phyloP scores from a whole-genome alignment of 2,888 invertebrate genomes.

The Campoletis raptor region DNA sequence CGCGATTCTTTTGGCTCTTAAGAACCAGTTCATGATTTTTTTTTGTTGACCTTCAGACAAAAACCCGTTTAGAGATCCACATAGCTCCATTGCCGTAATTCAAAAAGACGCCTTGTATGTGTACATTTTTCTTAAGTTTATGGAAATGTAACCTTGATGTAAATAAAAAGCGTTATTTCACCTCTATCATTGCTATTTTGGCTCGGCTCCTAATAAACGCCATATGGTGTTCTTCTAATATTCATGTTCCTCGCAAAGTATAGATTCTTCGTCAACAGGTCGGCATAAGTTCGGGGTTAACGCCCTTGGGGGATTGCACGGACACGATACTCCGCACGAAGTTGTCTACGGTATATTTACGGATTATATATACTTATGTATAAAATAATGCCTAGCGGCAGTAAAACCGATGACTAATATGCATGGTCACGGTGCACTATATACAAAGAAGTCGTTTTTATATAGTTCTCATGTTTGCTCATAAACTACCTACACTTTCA shows the following conservation, averaged over 20 bases:
- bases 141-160: not conserved
- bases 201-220: conserved; percentile 19
- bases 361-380: not conserved
- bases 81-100: not conserved
- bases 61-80: conserved; percentile 23
- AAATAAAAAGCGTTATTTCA: conserved; percentile 24
- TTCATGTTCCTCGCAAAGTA: conserved; percentile 38
- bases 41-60: not conserved
- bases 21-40: conserved; percentile 23
- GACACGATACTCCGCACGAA: conserved; percentile 61
- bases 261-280: conserved; percentile 61
- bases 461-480: conserved; percentile 25
- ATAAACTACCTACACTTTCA: conserved; percentile 23
- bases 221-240: conserved; percentile 5
- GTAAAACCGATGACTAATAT: conserved; percentile 54
- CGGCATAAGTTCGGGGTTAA: conserved; percentile 73
- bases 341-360: conserved; percentile 12
- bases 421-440: conserved; percentile 43
- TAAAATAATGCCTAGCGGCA: conserved; percentile 27
- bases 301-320: conserved; percentile 75
- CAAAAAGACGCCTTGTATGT: not conserved
- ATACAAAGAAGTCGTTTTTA: conserved; percentile 21
- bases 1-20: not conserved
- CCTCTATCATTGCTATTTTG: conserved; percentile 26
- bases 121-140: not conserved